phyloP scores from a whole-genome alignment of 2,797 vertebrate species.

The Iguana delicatissima region DNA sequence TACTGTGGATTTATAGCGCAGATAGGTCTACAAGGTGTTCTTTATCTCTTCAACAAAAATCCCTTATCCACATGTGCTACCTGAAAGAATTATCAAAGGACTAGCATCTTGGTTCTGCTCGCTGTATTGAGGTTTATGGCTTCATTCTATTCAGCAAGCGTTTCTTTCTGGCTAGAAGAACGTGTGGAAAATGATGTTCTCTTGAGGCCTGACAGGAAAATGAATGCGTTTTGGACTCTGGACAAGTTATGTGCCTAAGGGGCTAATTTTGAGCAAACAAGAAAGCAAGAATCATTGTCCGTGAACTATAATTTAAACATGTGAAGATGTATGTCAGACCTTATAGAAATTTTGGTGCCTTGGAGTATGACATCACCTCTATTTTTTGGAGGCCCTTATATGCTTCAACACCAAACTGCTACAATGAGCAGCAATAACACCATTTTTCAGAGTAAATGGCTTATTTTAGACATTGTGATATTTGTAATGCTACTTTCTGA shows the following conservation, averaged over 20 bases:
- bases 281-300: constrained; percentile 60
- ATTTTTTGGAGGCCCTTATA: constrained; percentile 49
- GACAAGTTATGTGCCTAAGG: constrained; percentile 60
- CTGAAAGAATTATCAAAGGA: constrained; percentile 43
- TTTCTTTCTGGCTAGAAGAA: constrained; percentile 52
- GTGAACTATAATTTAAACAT: constrained; percentile 66
- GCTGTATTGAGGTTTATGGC: constrained; percentile 33
- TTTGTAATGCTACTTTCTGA: constrained; percentile 53
- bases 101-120: constrained; percentile 52
- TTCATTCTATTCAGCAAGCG: constrained; percentile 48
- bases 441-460: constrained; percentile 31
- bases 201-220: constrained; percentile 69
- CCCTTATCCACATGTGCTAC: constrained; percentile 24
- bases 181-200: constrained; percentile 73
- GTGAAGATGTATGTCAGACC: constrained; percentile 41
- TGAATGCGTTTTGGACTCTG: constrained; percentile 63
- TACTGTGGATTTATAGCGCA: neutral
- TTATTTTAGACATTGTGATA: constrained; percentile 19
- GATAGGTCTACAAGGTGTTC: neutral
- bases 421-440: constrained; percentile 48
- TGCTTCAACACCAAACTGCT: constrained; percentile 51
- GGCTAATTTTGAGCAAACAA: constrained; percentile 62
- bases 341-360: constrained; percentile 53
- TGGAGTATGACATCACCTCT: constrained; percentile 39
- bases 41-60: constrained; percentile 52